These are phyloP conservation scores for Hydraecia micacea DNA, from an alignment of 2,888 invertebrate genomes.

Conservation along the genomic window DNA sequence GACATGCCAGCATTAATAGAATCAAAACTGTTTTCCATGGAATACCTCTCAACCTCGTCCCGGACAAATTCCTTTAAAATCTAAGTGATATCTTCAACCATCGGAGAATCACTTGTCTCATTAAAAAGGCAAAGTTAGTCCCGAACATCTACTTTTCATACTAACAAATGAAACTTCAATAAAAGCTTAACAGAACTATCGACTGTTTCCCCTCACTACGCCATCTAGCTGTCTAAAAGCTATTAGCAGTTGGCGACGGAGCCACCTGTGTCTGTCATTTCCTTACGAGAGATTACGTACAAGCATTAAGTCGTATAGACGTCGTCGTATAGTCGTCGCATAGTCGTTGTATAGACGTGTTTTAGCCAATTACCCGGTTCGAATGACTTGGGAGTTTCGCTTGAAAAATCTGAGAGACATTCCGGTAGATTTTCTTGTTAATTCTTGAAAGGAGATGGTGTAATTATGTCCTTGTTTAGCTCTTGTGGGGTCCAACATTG, in stretches of 20 bases:
- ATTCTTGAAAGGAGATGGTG: slow-evolving; percentile 11
- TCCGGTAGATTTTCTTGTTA: slow-evolving; percentile 5
- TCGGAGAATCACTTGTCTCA: no score
- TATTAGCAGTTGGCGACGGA: slow-evolving; percentile 88
- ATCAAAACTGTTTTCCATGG: no score
- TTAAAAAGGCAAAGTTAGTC: no score
- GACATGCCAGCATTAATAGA: no score
- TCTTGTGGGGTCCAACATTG: background rate
- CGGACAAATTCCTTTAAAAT: no score
- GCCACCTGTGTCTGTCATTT: slow-evolving; percentile 86
- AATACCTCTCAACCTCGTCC: no score
- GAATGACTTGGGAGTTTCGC: slow-evolving; percentile 44
- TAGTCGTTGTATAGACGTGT: slow-evolving; percentile 61
- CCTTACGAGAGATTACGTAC: slow-evolving; percentile 87
- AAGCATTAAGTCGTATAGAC: slow-evolving; percentile 72
- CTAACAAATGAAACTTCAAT: background rate
- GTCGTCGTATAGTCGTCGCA: background rate
- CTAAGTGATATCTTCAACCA: no score
- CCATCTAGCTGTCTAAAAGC: slow-evolving; percentile 87
- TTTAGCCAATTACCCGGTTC: slow-evolving; percentile 72
- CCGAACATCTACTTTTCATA: no score
- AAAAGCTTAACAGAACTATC: slow-evolving; percentile 38
- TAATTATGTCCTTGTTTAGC: background rate
- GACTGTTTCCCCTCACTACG: slow-evolving; percentile 68
- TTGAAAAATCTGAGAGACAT: slow-evolving; percentile 41